phyloP scores from a whole-genome alignment of 2,888 invertebrate species.

The Xanthorhoe designata region DNA sequence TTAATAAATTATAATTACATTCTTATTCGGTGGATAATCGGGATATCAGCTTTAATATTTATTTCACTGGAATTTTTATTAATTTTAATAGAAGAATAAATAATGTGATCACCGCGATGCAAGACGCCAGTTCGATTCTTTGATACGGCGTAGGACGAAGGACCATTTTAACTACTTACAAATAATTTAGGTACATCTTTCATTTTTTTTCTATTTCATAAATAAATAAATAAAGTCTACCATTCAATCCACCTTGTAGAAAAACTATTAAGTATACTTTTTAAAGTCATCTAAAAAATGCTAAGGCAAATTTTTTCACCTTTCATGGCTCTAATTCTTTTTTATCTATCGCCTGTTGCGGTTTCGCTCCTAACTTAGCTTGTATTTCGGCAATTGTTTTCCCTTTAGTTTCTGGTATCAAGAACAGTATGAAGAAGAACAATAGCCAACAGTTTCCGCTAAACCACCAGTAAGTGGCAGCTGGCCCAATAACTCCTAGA shows the following conservation, averaged over 20 bases:
- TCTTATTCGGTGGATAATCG: too few species aligned
- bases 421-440: constrained; percentile 51
- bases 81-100: too few species aligned
- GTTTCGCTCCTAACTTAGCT: constrained; percentile 45
- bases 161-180: too few species aligned
- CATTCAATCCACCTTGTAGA: too few species aligned
- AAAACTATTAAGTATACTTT: not conserved
- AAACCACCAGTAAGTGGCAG: constrained; percentile 61
- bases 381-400: constrained; percentile 70
- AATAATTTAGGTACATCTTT: too few species aligned
- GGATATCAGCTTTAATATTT: too few species aligned
- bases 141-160: too few species aligned
- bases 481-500: constrained; percentile 50
- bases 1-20: not conserved
- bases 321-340: not conserved
- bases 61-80: too few species aligned
- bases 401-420: constrained; percentile 72
- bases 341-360: not conserved
- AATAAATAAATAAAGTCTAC: too few species aligned
- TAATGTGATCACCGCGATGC: too few species aligned
- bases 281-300: not conserved
- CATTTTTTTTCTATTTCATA: too few species aligned
- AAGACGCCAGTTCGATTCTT: too few species aligned
- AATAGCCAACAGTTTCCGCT: constrained; percentile 50
- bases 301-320: not conserved